phyloP scores from a whole-genome alignment of 1,140 invertebrate species.

The Ylistrum balloti region DNA sequence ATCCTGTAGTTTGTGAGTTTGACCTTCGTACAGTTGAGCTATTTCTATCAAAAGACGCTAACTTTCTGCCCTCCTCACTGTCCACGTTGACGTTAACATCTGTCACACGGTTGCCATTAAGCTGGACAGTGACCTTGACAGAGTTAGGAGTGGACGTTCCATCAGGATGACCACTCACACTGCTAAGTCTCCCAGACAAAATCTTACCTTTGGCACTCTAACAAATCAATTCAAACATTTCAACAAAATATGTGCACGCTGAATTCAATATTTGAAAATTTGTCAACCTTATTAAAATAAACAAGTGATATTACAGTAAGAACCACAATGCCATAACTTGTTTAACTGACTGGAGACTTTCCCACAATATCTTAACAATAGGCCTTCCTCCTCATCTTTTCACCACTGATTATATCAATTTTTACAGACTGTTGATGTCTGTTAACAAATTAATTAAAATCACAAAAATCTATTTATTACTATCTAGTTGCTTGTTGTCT shows the following conservation, averaged over 20 bases:
- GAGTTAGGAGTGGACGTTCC: neutral
- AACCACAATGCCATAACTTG: no score
- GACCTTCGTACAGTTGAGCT: neutral
- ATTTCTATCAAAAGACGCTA: neutral
- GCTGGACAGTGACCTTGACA: neutral
- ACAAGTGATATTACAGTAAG: neutral
- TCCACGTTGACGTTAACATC: neutral
- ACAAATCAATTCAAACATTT: constrained; percentile 10
- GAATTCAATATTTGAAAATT: no score
- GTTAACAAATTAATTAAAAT: neutral
- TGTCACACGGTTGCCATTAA: neutral
- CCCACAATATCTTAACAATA: no score
- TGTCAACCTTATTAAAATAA: neutral
- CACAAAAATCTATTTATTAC: neutral
- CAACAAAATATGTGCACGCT: no score
- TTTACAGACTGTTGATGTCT: neutral
- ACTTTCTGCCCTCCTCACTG: neutral
- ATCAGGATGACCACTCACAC: neutral
- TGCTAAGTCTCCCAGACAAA: neutral
- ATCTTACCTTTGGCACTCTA: neutral
- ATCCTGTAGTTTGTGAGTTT: constrained; percentile 16
- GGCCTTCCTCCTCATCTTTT: no score
- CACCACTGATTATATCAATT: neutral
- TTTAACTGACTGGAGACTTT: no score
- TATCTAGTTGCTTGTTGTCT: neutral